Percentiles rank a stretch among this genome's conserved stretches.
Evolutionary conservation across 2,888 invertebrate genomes (phyloP).

Genomic region (Rhagium mordax): DNA sequence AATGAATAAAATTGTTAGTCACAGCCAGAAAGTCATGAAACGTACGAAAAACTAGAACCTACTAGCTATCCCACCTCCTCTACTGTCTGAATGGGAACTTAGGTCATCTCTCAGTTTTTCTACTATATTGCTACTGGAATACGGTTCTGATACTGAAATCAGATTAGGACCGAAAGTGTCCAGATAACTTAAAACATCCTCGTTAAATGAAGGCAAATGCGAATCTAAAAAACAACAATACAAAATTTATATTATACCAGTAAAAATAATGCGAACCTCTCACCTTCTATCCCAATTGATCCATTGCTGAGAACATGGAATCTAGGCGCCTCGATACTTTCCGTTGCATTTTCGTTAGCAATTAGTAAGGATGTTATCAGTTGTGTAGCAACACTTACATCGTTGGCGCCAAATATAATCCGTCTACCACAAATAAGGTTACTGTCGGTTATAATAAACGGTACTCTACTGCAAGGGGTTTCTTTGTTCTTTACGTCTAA

Average conservation of each 20-base stretch:
- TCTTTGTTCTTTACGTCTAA: conserved; percentile 67
- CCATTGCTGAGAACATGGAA: conserved; percentile 64
- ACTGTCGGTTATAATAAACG: conserved; percentile 67
- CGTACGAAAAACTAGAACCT: conserved; percentile 70
- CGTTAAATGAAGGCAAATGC: conserved; percentile 64
- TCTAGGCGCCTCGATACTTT: conserved; percentile 72
- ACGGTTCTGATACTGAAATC: conserved; percentile 67
- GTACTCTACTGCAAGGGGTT: conserved; percentile 62
- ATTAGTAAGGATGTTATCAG: conserved; percentile 70
- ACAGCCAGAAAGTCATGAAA: conserved; percentile 12
- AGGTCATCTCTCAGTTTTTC: conserved; percentile 77
- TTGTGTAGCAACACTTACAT: conserved; percentile 71
- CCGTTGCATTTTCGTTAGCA: conserved; percentile 68
- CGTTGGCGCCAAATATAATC: conserved; percentile 72
- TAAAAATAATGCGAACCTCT: too few relatives aligned
- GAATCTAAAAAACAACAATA: conserved; percentile 58
- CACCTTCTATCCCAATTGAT: conserved; percentile 69
- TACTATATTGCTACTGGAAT: conserved; percentile 78
- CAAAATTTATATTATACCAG: too few relatives aligned
- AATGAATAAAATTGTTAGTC: conserved; percentile 18
- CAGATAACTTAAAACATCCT: conserved; percentile 62
- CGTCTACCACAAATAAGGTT: conserved; percentile 71
- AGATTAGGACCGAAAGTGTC: conserved; percentile 58
- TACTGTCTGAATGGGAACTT: conserved; percentile 80
- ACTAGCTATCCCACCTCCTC: conserved; percentile 80